Base-by-base conservation (phyloP, 2,113 vertebrate genomes). In the Psephotus haematonotus region DNA sequence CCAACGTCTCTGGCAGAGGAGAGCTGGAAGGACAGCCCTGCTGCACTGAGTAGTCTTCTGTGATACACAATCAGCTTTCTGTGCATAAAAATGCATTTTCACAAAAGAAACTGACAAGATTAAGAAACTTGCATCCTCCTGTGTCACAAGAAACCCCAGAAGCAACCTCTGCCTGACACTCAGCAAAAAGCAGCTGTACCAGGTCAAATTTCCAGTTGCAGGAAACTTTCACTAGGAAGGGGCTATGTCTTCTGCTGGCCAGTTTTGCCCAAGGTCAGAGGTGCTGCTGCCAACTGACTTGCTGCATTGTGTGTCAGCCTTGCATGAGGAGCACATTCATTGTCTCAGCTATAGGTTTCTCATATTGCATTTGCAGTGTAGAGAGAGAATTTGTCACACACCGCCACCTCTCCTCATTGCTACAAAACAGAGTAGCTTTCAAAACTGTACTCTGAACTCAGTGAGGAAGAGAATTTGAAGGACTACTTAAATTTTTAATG, bases 401-500 rank as follows among this genome's bases (percentile, higher is more conserved):
- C 0, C 57, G 35, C 33, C 57, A 59, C 33, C 18, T 1, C 39
- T 22, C 43, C 75, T 55, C 24, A 18, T 31, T 64, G 67, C 44
- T 83, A 37, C 46, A 35, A 70, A 57, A 47, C 59, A 1, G 47
- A 89, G 43, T 29, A 86, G 60, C 33, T 55, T 92, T 57, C 41
- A 17, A 69, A 62, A 78, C 25, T 35, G 35, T 28, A 16, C 49
- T 92, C 93, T 91, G 67, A 89, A 84, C 65, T 20, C 65, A 91
- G 85, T 3, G 3, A 83, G 69, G 39, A 52, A 90, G 70, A 83
- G 47, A 92, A 93, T 17, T 72, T 72, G 25, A 95, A 79, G 82
- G 69, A 49, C 43, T 62, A 19, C 53, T 92, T 95, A 78, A 92
- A 82, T 76, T 94, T 81, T 86, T 88, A 91, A 92, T 86, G 55